A percentile compares a stretch with the other conserved stretches of the same genome.
phyloP scores from a whole-genome alignment of 2,113 vertebrate species.

The Lophura nycthemera region DNA sequence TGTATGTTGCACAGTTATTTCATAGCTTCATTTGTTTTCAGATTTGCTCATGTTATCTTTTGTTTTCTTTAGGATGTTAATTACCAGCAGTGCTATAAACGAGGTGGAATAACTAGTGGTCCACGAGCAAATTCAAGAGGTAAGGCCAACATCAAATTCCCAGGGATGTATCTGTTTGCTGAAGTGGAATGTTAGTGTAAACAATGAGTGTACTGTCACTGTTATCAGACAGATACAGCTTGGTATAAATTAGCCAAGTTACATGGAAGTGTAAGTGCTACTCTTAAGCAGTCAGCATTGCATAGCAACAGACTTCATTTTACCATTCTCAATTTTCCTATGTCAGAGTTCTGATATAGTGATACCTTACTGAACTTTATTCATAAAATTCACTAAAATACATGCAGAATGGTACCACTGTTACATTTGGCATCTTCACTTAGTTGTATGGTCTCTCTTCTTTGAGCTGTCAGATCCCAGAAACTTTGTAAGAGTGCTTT shows the following conservation, averaged over 20 bases:
- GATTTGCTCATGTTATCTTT: neutral
- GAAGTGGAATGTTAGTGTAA: neutral
- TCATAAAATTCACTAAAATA: neutral
- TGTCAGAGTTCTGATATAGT: neutral
- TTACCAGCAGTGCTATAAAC: slow-evolving; percentile 86
- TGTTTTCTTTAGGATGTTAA: slow-evolving; percentile 83
- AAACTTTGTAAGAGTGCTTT: neutral
- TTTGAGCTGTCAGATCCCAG: neutral
- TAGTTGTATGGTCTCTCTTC: neutral
- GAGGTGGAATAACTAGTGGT: slow-evolving; percentile 76
- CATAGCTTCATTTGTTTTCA: neutral
- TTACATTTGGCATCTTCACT: neutral
- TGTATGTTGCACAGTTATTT: neutral
- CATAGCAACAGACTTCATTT: neutral
- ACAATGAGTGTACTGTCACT: neutral
- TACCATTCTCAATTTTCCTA: neutral
- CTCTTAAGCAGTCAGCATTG: neutral
- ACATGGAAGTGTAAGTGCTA: neutral
- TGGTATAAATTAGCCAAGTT: neutral
- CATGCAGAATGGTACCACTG: fast-evolving
- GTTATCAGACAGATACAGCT: neutral
- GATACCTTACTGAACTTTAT: neutral
- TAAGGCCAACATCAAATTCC: slow-evolving; percentile 61
- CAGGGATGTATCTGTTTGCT: neutral
- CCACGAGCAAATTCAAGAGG: slow-evolving; percentile 84